A percentile compares a stretch with the other conserved stretches of the same genome.
Conservation (phyloP, 2,888 invertebrate species). For the Orchesella flavescens region DNA sequence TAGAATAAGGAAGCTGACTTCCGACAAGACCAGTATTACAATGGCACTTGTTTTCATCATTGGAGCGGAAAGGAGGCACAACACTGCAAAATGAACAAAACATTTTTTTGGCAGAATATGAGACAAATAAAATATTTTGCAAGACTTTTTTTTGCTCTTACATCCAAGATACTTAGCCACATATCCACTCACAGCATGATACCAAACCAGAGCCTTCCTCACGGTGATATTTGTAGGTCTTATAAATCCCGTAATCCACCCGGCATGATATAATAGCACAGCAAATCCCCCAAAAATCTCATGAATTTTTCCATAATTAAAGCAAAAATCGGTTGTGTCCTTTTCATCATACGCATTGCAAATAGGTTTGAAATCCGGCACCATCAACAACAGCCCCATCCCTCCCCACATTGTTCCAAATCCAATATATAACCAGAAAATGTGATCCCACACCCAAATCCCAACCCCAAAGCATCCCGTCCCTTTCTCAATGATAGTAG, state of each 20-base stretch:
- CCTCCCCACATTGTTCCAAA: neutral
- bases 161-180: conserved; percentile 22
- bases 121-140: neutral
- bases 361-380: neutral
- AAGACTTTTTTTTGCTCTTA: neutral
- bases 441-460: conserved; percentile 28
- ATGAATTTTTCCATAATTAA: neutral
- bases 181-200: conserved; percentile 16
- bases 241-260: neutral
- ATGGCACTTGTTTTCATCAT: neutral
- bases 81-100: conserved; percentile 2
- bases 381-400: neutral
- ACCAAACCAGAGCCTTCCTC: neutral
- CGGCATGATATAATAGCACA: neutral
- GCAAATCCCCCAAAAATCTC: neutral
- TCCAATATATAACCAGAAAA: neutral
- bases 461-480: conserved; percentile 25
- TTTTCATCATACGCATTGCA: neutral
- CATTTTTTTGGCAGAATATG: no score
- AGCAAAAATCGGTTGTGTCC: neutral
- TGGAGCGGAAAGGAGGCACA: neutral
- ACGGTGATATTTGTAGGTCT: neutral
- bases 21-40: neutral
- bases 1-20: conserved; percentile 4
- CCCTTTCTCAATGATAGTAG: conserved; percentile 10